A percentile compares a stretch with the other conserved stretches of the same genome.
These are phyloP conservation scores for Argopecten irradians DNA, from an alignment of 1,140 invertebrate species.

Conservation along the genomic window DNA sequence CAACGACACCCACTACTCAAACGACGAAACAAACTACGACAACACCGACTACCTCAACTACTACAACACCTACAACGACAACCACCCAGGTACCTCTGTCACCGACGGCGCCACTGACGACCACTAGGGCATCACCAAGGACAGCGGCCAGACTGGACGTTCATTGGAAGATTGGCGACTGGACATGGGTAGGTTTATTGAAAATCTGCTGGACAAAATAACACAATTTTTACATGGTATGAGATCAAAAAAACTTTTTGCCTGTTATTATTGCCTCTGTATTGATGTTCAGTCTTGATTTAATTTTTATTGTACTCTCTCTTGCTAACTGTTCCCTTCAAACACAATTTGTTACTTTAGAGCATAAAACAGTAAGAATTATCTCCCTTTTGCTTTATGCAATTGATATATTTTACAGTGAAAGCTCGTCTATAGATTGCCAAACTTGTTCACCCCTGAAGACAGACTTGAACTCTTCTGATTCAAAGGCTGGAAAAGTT, in stretches of 20 bases:
- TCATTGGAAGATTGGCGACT: slow-evolving; percentile 65
- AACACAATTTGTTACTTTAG: no score
- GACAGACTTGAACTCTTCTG: no score
- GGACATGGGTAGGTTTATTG: slow-evolving; percentile 66
- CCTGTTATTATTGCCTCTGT: no score
- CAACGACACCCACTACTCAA: slow-evolving; percentile 42
- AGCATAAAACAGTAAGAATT: background rate
- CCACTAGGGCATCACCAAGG: background rate
- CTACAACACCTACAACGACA: background rate
- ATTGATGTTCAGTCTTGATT: no score
- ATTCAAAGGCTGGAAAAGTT: no score
- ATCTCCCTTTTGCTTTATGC: background rate
- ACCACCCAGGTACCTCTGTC: background rate
- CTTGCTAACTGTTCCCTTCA: no score
- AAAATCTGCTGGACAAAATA: slow-evolving; percentile 66
- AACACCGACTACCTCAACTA: slow-evolving; percentile 49
- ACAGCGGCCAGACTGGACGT: background rate
- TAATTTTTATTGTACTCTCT: no score
- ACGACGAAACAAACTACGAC: background rate
- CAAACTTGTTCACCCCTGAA: no score
- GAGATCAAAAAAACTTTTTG: no score
- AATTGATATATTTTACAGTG: no score
- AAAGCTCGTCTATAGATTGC: no score
- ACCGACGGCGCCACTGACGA: background rate
- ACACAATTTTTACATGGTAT: background rate